phyloP scores from a whole-genome alignment of 2,113 vertebrate species.

The Stegastes partitus region DNA sequence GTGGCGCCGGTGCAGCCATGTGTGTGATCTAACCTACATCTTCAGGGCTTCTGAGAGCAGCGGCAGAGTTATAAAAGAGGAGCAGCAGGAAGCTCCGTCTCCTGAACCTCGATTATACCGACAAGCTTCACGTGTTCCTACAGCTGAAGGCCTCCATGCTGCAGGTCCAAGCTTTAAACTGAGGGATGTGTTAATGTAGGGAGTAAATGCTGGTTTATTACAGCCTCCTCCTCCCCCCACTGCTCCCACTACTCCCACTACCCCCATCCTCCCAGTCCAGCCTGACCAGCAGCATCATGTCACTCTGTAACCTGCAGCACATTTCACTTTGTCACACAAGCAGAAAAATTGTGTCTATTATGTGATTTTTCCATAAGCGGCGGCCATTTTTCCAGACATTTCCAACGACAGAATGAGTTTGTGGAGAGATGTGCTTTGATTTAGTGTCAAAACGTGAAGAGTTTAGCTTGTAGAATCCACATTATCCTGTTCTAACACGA shows the following conservation, averaged over 20 bases:
- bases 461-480: too few species aligned
- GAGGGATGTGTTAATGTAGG: neutral
- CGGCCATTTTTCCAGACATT: too few species aligned
- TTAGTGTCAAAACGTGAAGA: too few species aligned
- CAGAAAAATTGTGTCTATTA: too few species aligned
- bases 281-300: slow-evolving; percentile 36
- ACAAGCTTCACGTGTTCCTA: neutral
- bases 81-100: neutral
- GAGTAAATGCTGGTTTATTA: neutral
- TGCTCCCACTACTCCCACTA: too few species aligned
- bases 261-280: neutral
- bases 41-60: slow-evolving; percentile 66
- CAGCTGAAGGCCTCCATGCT: neutral
- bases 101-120: neutral
- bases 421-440: too few species aligned
- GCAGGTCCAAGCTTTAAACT: slow-evolving; percentile 5
- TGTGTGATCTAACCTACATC: slow-evolving; percentile 82
- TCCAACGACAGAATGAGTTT: too few species aligned
- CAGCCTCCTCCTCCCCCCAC: neutral
- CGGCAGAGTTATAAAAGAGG: slow-evolving; percentile 23
- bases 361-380: too few species aligned
- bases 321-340: too few species aligned
- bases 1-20: slow-evolving; percentile 62
- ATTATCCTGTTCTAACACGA: too few species aligned
- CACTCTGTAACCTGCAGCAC: neutral